phyloP scores from a whole-genome alignment of 2,113 vertebrate genomes.

The Vimba vimba region DNA sequence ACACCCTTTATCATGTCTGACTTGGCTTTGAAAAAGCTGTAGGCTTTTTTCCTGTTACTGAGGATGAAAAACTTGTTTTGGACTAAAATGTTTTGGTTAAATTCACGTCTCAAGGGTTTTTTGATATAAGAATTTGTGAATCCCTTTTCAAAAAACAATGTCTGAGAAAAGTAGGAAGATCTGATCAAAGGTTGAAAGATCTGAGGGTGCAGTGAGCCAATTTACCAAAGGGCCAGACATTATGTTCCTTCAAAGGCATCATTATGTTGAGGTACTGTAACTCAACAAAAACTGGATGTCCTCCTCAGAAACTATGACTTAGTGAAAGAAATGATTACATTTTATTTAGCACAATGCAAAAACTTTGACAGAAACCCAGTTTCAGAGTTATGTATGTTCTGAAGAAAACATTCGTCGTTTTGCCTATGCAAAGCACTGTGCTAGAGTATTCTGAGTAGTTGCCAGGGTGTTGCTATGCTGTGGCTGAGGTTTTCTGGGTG shows the following conservation, averaged over 20 bases:
- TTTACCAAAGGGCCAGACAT: background rate
- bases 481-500: background rate
- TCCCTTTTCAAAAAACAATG: background rate
- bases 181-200: background rate
- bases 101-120: slow-evolving; percentile 25
- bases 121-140: background rate
- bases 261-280: background rate
- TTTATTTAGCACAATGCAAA: background rate
- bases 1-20: background rate
- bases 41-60: background rate
- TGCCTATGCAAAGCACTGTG: background rate
- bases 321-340: background rate
- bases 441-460: background rate
- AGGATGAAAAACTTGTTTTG: background rate
- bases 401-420: background rate
- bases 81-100: background rate
- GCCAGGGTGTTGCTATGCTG: background rate
- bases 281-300: background rate
- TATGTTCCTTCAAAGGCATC: background rate
- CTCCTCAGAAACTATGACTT: background rate
- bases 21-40: background rate
- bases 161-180: background rate
- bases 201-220: background rate
- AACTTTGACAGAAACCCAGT: background rate
- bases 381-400: background rate